Base-by-base conservation (phyloP, 2,797 vertebrate genomes). In the Neosalanx taihuensis region DNA sequence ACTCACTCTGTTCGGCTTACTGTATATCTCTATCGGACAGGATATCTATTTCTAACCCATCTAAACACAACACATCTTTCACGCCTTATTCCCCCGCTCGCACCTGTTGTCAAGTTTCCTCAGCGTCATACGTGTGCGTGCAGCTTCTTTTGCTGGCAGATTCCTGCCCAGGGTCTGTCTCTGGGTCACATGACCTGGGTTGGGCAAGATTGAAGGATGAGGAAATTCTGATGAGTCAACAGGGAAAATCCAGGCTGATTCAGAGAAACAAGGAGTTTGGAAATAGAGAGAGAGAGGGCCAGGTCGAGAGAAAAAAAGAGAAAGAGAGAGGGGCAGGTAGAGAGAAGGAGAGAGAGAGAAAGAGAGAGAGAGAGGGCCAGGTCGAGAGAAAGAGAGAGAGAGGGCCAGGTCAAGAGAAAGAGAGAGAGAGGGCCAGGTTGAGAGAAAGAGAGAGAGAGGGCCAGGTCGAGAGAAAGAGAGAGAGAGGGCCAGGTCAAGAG, bases 71-170 rank as follows among this genome's bases (percentile, higher is more conserved):
- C n/a, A 60, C n/a, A 26, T 53, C 37, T 41, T 41, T 41, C 10
- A 41, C 37, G 6, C 37, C 7, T 10, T 0, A 41, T 41, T 2
- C 12, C 37, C 10, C 6, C 37, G 2, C 61, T 71, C 65, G 18
- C 51, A 59, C 53, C 33, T 57, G 23, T 61, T 30, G 66, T 69
- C 56, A 15, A n/a, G 63, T 20, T 64, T 23, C 5, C n/a, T 66
- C 6, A 23, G 20, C 20, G 23, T 59, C 51, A 53, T 53, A n/a
- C 18, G 17, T 53, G 51, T 41, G 9, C 7, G 9, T 41, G 10
- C 9, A 41, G 37, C 10, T 6, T 41, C 37, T 41, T 2, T 7
- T 1, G 10, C 37, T 41, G 37, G 12, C 10, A 41, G 37, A 10
- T 41, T 13, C 37, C 37, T 41, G 37, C 37, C 37, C 37, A 10